These are phyloP conservation scores for Amphiprion ocellaris DNA, from an alignment of 2,113 vertebrate species.

Conservation along the genomic window DNA sequence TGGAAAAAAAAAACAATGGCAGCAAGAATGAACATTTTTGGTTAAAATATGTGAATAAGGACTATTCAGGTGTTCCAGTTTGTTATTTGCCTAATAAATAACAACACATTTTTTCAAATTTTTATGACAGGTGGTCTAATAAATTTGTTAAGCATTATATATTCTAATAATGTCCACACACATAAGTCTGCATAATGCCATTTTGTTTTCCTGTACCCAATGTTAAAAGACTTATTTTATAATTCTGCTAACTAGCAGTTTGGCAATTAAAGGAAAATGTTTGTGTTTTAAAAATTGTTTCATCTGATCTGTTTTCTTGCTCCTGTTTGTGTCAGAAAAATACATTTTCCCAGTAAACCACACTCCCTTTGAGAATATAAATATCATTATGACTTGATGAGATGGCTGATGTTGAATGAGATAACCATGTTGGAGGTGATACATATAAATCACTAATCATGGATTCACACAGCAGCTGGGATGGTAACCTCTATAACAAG, in stretches of 20 bases:
- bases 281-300: not conserved
- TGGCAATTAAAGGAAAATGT: not conserved
- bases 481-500: conserved; percentile 25
- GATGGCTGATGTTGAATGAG: conserved; percentile 35
- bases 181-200: not conserved
- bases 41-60: too few species aligned
- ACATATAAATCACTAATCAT: conserved; percentile 23
- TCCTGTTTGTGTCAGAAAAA: not conserved
- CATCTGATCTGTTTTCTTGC: not conserved
- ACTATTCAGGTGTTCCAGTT: too few species aligned
- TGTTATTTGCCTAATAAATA: too few species aligned
- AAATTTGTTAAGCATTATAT: not conserved
- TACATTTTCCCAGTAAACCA: conserved; percentile 1
- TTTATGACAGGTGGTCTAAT: too few species aligned
- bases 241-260: conserved; percentile 1
- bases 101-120: too few species aligned
- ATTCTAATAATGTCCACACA: not conserved
- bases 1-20: too few species aligned
- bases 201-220: not conserved
- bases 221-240: not conserved
- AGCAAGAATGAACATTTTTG: too few species aligned
- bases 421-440: conserved; percentile 21
- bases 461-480: conserved; percentile 47
- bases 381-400: conserved; percentile 45
- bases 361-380: conserved; percentile 20